These are phyloP conservation scores for Battus philenor DNA, from an alignment of 1,140 invertebrate species.

Conservation along the genomic window DNA sequence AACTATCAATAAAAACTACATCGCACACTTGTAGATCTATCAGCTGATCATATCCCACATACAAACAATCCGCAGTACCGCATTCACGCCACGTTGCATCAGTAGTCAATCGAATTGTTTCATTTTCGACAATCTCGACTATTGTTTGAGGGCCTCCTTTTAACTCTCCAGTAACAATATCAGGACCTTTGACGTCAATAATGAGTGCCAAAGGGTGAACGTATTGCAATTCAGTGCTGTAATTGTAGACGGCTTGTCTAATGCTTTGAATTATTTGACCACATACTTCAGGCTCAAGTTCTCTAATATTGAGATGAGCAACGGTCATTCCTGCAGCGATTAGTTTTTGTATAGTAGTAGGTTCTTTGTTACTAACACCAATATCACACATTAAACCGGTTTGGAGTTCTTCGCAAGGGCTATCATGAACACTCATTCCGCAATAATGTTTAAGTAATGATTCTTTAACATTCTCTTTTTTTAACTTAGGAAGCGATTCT, in stretches of 20 bases:
- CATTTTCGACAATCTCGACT: constrained; percentile 41
- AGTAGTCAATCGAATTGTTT: constrained; percentile 50
- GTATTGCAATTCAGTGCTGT: constrained; percentile 63
- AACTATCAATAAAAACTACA: constrained; percentile 54
- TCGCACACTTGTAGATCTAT: constrained; percentile 51
- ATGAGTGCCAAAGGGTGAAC: constrained; percentile 66
- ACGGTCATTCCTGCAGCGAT: constrained; percentile 68
- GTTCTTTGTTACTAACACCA: constrained; percentile 49
- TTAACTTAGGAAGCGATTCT: constrained; percentile 39
- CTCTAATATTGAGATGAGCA: constrained; percentile 54
- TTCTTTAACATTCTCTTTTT: constrained; percentile 33
- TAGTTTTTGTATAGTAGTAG: constrained; percentile 53
- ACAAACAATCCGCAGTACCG: constrained; percentile 59
- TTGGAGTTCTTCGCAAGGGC: constrained; percentile 60
- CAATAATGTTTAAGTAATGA: constrained; percentile 56
- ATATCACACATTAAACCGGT: constrained; percentile 69
- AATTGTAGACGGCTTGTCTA: constrained; percentile 67
- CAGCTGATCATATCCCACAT: constrained; percentile 58
- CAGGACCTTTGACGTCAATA: constrained; percentile 64
- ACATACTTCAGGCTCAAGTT: constrained; percentile 63
- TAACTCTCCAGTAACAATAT: constrained; percentile 64
- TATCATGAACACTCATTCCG: constrained; percentile 51
- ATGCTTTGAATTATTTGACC: constrained; percentile 63
- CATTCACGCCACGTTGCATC: constrained; percentile 59
- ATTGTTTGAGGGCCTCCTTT: constrained; percentile 50